phyloP scores from a whole-genome alignment of 1,140 invertebrate genomes.

The Polypedilum vanderplanki region DNA sequence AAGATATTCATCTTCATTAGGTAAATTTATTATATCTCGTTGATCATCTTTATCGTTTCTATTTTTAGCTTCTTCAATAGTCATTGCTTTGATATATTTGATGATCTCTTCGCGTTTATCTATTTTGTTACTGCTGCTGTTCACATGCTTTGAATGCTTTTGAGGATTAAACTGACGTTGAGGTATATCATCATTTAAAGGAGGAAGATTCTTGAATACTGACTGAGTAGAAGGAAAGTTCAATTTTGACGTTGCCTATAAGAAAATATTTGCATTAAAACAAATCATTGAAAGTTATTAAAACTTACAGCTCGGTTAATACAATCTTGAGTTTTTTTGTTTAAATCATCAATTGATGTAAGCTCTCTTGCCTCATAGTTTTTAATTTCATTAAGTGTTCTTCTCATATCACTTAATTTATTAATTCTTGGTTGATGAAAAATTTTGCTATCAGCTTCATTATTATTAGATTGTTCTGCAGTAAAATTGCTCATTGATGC shows the following conservation, averaged over 20 bases:
- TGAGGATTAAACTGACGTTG: too few relatives aligned
- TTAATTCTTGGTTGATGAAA: not conserved
- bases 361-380: not conserved
- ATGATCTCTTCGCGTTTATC: too few relatives aligned
- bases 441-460: not conserved
- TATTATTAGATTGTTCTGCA: not conserved
- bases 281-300: not conserved
- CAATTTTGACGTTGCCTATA: not conserved
- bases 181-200: not conserved
- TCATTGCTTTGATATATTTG: not conserved
- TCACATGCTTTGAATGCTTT: too few relatives aligned
- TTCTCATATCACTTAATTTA: not conserved
- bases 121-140: too few relatives aligned
- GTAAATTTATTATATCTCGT: not conserved
- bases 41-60: not conserved
- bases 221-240: not conserved
- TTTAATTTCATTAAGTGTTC: not conserved
- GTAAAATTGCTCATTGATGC: not conserved
- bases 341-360: not conserved
- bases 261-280: not conserved
- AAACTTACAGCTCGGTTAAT: not conserved
- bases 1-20: not conserved
- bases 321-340: not conserved
- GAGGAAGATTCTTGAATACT: conserved; percentile 5
- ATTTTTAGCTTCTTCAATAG: not conserved